phyloP scores from a whole-genome alignment of 2,113 vertebrate species.

The Neoarius graeffei region DNA sequence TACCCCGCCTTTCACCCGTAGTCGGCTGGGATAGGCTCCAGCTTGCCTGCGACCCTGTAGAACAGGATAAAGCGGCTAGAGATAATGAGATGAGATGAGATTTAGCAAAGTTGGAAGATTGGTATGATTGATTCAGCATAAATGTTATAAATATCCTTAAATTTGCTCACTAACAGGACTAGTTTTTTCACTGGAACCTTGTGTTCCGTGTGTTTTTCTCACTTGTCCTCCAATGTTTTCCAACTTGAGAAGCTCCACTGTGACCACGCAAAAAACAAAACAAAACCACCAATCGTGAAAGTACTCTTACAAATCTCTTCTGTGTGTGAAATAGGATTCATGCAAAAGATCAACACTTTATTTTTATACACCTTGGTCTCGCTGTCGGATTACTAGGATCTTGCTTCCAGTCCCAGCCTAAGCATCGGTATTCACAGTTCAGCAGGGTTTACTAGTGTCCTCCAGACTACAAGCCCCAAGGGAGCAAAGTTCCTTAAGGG shows the following conservation, averaged over 20 bases:
- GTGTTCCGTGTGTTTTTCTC: background rate
- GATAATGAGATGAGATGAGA: too few relatives aligned
- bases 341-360: conserved; percentile 3
- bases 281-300: background rate
- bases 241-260: background rate
- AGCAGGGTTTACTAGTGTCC: conserved; percentile 14
- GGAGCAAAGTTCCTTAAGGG: conserved; percentile 10
- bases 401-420: conserved; percentile 30
- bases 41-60: too few relatives aligned
- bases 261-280: background rate
- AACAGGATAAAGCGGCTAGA: too few relatives aligned
- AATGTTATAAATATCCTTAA: background rate
- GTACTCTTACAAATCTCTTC: background rate
- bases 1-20: too few relatives aligned
- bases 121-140: background rate
- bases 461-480: conserved; percentile 2
- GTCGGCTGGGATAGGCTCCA: too few relatives aligned
- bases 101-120: background rate
- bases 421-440: conserved; percentile 20
- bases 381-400: conserved; percentile 8
- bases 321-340: conserved; percentile 18
- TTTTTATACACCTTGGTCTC: background rate
- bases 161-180: background rate
- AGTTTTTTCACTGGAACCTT: background rate
- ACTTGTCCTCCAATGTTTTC: background rate